Base-by-base conservation (phyloP, 2,797 vertebrate genomes). In the Hyperoplus immaculatus region DNA sequence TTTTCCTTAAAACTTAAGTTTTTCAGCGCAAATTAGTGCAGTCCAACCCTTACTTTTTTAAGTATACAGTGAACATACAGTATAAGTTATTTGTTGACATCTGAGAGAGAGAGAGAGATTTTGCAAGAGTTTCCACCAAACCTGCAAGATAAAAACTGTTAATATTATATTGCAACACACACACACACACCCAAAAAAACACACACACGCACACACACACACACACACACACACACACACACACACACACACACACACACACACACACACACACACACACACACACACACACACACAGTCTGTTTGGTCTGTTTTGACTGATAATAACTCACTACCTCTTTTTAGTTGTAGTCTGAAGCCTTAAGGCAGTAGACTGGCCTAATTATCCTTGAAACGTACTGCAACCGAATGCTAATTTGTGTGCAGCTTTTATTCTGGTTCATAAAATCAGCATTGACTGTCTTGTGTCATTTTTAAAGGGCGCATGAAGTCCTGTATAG, bases 301-400 rank as follows among this genome's bases (percentile, higher is more conserved):
- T 21, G 21, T 21, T 21, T 21, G 21, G 41, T 55, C 51, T 72
- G 54, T 42, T 61, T 38, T 54, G 21, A 60, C 66, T 45, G 50
- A 66, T 46, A 42, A 60, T 63, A 21, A 49, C 62, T 54, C 54
- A 43, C 43, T 61, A 10, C 4, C 55, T 74, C n/a, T 29, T 63
- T 58, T 15, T 42, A 57, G 50, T n/a, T 56, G 29, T 38, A 10
- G 11, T 21, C 6, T 21, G 16, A 51, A 36, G 16, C 53, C 13
- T 16, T 39, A 47, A 60, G 18, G 50, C 57, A 43, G 41, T 45
- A 18, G 8, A 36, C 5, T 42, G 45, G 36, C n/a, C 15, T 57
- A 57, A 15, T 57, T 51, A 18, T 62, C 29, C 39, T 58, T 69
- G 10, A 69, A 47, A 43, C 0, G 1, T 39, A 6, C 12, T 13